phyloP scores from a whole-genome alignment of 2,797 vertebrate species.

The Halcyon chelicuti region DNA sequence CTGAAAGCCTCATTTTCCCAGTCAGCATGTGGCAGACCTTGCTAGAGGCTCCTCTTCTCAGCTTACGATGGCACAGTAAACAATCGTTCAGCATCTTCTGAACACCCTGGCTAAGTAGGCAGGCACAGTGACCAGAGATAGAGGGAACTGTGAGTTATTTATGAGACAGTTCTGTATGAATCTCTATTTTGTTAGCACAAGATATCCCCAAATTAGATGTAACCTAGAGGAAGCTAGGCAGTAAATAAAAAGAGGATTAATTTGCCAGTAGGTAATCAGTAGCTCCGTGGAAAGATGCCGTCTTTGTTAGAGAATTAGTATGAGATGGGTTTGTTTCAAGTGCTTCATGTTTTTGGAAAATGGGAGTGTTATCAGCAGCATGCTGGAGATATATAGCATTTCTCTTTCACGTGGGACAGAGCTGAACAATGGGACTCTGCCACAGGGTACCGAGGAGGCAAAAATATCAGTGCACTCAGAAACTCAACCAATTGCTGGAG shows the following conservation, averaged over 20 bases:
- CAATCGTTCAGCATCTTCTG: not conserved
- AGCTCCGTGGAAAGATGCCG: not conserved
- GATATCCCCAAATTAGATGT: not conserved
- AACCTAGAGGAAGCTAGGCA: not conserved
- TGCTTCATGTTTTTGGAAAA: not conserved
- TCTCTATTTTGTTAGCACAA: not conserved
- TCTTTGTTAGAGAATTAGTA: not conserved
- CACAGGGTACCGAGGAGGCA: not conserved
- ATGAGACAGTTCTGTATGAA: not conserved
- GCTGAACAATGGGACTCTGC: not conserved
- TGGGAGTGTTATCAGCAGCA: not conserved
- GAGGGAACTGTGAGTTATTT: not conserved
- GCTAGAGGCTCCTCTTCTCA: conserved; percentile 7
- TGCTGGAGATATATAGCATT: not conserved
- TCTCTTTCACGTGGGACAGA: not conserved
- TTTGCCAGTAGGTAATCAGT: not conserved
- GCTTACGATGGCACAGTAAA: conserved; percentile 49
- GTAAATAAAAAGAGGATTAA: not conserved
- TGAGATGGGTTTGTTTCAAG: not conserved
- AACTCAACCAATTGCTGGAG: not conserved
- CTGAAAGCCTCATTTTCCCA: conserved; percentile 14
- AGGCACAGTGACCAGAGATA: not conserved
- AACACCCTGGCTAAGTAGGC: not conserved
- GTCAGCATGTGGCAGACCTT: conserved; percentile 65
- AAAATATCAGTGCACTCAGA: not conserved